phyloP scores from a whole-genome alignment of 2,888 invertebrate species.

The Cremastinae sp. region DNA sequence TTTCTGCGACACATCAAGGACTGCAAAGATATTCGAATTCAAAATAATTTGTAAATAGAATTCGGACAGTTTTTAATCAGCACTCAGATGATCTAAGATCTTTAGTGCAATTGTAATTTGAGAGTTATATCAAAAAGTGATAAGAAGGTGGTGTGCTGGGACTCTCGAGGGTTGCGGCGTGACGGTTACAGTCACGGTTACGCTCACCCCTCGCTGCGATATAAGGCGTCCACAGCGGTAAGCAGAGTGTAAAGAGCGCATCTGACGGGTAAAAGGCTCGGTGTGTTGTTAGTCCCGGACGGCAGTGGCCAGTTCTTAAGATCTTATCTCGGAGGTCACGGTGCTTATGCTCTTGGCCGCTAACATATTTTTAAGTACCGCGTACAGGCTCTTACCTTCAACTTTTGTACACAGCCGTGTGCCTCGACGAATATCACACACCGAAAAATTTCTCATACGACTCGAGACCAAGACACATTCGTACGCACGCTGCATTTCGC shows the following conservation, averaged over 20 bases:
- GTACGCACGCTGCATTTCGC: slow-evolving; percentile 63
- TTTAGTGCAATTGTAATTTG: slow-evolving; percentile 21
- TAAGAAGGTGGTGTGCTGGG: slow-evolving; percentile 48
- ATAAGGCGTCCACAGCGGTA: slow-evolving; percentile 42
- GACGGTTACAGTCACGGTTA: slow-evolving; percentile 76
- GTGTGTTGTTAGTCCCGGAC: slow-evolving; percentile 53
- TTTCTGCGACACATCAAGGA: too few relatives aligned
- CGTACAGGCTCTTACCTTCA: slow-evolving; percentile 51
- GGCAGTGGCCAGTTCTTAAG: slow-evolving; percentile 69
- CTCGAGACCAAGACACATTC: slow-evolving; percentile 45
- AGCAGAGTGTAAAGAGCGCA: slow-evolving; percentile 64
- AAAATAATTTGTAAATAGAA: too few relatives aligned
- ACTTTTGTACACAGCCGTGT: slow-evolving; percentile 14
- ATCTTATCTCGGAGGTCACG: slow-evolving; percentile 79
- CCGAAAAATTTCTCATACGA: slow-evolving; percentile 50
- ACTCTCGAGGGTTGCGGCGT: slow-evolving; percentile 66
- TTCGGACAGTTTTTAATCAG: too few relatives aligned
- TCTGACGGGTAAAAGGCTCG: slow-evolving; percentile 71
- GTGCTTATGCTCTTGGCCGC: slow-evolving; percentile 77
- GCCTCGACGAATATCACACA: slow-evolving; percentile 19
- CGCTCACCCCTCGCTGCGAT: slow-evolving; percentile 65
- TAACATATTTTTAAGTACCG: slow-evolving; percentile 79
- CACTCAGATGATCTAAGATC: background rate
- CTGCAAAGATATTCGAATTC: too few relatives aligned
- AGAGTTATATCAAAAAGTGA: slow-evolving; percentile 60